Conservation (phyloP, 2,888 invertebrate genomes). For the Brachyptera risi region DNA sequence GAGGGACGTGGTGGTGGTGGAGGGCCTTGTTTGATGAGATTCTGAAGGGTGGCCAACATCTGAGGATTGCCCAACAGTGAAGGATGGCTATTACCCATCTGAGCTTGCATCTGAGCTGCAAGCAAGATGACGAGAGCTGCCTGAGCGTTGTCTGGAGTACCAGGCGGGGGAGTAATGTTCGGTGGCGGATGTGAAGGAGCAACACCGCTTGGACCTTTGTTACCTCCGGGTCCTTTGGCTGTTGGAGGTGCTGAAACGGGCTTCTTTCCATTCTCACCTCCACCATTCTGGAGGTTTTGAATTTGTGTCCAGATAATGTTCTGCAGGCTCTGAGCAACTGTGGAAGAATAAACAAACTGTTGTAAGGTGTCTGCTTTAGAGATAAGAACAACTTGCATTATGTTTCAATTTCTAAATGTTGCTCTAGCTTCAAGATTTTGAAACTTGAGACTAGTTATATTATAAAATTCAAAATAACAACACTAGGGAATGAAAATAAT, state of each 20-base stretch:
- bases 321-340: slow-evolving; percentile 46
- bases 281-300: slow-evolving; percentile 41
- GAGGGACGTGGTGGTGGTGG: slow-evolving; percentile 19
- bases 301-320: slow-evolving; percentile 46
- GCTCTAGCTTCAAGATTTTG: too few species aligned
- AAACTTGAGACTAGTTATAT: too few species aligned
- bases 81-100: slow-evolving; percentile 34
- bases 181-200: slow-evolving; percentile 8
- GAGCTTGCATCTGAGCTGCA: slow-evolving; percentile 41
- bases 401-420: too few species aligned
- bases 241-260: slow-evolving; percentile 30
- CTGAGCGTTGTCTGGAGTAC: slow-evolving; percentile 39
- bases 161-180: slow-evolving; percentile 1
- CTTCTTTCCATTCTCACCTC: slow-evolving; percentile 33
- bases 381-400: too few species aligned
- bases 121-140: slow-evolving; percentile 41
- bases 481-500: too few species aligned
- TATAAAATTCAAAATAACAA: too few species aligned
- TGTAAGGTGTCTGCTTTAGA: too few species aligned
- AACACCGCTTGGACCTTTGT: background rate
- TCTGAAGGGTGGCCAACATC: slow-evolving; percentile 41
- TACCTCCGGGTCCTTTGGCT: background rate
- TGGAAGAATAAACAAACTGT: slow-evolving; percentile 27
- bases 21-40: slow-evolving; percentile 35
- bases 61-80: slow-evolving; percentile 40